phyloP scores from a whole-genome alignment of 53 echinoderm and acorn worm genomes.

The Echinometra lucunter region DNA sequence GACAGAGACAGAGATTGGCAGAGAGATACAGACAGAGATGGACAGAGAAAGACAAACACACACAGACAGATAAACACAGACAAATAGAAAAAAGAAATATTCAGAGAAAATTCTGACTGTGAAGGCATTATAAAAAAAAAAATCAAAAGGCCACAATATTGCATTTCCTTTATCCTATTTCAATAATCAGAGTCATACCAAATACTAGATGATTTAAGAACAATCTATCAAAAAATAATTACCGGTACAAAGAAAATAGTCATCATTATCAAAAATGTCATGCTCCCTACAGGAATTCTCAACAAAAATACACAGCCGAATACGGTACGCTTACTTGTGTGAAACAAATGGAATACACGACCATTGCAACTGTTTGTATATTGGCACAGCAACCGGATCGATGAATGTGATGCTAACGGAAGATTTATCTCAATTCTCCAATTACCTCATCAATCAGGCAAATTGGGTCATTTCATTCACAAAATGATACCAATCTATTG shows the following conservation, averaged over 20 bases:
- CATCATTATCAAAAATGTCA: too few relatives aligned
- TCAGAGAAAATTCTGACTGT: too few relatives aligned
- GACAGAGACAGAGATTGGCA: not conserved
- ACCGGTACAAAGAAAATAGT: not conserved
- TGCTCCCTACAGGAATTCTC: not conserved
- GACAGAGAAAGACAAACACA: not conserved
- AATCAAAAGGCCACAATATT: too few relatives aligned
- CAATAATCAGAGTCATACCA: too few relatives aligned
- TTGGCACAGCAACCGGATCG: not conserved
- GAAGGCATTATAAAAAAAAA: too few relatives aligned
- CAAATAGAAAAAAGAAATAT: too few relatives aligned
- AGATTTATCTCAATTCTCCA: slow-evolving; percentile 19
- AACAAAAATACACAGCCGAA: not conserved
- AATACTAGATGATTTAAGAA: too few relatives aligned
- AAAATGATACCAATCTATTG: not conserved
- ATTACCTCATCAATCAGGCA: slow-evolving; percentile 21
- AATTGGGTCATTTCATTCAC: slow-evolving; percentile 1
- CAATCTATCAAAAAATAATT: not conserved
- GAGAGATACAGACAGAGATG: not conserved
- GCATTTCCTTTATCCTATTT: too few relatives aligned
- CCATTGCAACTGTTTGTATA: not conserved
- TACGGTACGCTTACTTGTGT: not conserved
- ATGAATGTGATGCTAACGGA: not conserved
- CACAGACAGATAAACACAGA: too few relatives aligned
- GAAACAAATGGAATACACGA: not conserved